A percentile compares a stretch with the other conserved stretches of the same genome.
phyloP scores from a whole-genome alignment of 35 echinoderm and acorn worm species.

The Strongylocentrotus purpuratus region DNA sequence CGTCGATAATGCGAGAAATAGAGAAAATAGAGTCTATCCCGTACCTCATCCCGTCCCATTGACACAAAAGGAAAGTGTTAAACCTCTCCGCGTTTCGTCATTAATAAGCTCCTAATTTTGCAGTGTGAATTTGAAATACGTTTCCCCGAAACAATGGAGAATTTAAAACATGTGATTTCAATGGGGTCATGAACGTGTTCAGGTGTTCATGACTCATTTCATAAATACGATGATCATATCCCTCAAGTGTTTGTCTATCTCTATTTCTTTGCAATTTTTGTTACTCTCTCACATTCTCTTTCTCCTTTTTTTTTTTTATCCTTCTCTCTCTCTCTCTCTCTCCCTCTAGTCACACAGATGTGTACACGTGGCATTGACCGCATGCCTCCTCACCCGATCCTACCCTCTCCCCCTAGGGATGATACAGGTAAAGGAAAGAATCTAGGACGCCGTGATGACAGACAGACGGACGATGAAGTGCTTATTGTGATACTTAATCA shows the following conservation, averaged over 20 bases:
- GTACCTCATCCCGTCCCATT: too few relatives aligned
- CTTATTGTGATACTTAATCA: slow-evolving; percentile 39
- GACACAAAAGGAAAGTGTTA: too few relatives aligned
- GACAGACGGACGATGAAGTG: background rate
- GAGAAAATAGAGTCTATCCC: too few relatives aligned
- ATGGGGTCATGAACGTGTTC: background rate
- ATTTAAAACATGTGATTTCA: background rate
- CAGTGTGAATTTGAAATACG: too few relatives aligned
- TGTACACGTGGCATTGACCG: slow-evolving; percentile 1
- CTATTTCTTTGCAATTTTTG: too few relatives aligned
- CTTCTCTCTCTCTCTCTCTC: background rate
- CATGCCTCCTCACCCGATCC: slow-evolving; percentile 20
- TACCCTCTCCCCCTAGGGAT: background rate
- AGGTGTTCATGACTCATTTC: background rate
- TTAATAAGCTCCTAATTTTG: too few relatives aligned
- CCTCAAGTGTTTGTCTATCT: too few relatives aligned
- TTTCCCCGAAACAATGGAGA: too few relatives aligned
- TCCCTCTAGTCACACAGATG: background rate
- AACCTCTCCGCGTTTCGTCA: too few relatives aligned
- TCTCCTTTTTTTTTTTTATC: too few relatives aligned
- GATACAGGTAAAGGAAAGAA: slow-evolving; percentile 16
- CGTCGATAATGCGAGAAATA: too few relatives aligned
- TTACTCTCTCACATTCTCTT: too few relatives aligned
- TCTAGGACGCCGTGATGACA: slow-evolving; percentile 22
- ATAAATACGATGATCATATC: background rate